phyloP scores from a whole-genome alignment of 2,888 invertebrate species.

The Clanis bilineata region DNA sequence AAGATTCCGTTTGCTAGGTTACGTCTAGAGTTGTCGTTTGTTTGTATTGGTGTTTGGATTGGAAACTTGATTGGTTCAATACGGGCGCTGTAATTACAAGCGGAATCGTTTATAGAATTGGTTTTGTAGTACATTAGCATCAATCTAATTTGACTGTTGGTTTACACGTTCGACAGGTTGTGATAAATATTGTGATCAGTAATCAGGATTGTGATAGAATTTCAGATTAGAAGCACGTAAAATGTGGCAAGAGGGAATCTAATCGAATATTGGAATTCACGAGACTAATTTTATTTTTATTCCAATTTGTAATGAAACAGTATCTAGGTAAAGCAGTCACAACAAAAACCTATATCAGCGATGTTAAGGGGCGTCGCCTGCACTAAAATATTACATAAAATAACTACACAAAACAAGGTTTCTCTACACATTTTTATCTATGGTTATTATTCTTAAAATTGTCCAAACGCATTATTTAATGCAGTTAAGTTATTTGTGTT shows the following conservation, averaged over 20 bases:
- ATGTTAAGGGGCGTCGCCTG: too few relatives aligned
- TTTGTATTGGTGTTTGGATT: neutral
- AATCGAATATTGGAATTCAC: neutral
- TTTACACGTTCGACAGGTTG: neutral
- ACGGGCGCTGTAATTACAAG: constrained; percentile 10
- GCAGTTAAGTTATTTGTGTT: too few relatives aligned
- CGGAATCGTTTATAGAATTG: constrained; percentile 18
- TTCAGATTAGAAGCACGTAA: neutral
- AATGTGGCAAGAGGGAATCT: neutral
- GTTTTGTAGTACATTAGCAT: neutral
- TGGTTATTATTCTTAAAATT: too few relatives aligned
- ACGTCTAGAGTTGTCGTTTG: constrained; percentile 3
- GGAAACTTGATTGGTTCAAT: constrained; percentile 19
- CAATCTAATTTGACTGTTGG: neutral
- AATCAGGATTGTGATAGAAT: neutral
- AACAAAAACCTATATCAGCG: too few relatives aligned
- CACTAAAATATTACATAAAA: too few relatives aligned
- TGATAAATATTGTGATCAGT: neutral
- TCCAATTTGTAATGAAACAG: too few relatives aligned
- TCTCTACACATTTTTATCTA: too few relatives aligned
- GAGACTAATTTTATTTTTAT: too few relatives aligned
- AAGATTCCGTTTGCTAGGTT: neutral
- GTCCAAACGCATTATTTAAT: too few relatives aligned
- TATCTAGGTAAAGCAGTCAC: too few relatives aligned
- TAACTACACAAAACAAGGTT: too few relatives aligned